Conservation (phyloP, 2,113 vertebrate genomes). For the Tympanuchus pallidicinctus region DNA sequence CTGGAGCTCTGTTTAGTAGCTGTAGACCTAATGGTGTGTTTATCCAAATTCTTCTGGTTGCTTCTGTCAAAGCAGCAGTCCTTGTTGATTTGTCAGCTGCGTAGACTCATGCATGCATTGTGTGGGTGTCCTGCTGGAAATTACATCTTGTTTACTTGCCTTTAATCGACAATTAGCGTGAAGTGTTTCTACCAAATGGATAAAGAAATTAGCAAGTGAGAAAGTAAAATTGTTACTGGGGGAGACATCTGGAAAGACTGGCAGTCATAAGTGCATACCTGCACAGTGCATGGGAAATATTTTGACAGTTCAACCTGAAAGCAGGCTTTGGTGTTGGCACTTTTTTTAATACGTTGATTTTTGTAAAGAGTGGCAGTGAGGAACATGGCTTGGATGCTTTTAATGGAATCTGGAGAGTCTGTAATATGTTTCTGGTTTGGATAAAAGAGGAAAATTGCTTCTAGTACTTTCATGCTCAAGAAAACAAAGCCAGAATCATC, state of each 20-base stretch:
- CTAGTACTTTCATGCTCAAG: neutral
- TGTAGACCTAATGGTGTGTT: fast-evolving
- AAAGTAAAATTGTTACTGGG: neutral
- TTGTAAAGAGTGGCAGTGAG: neutral
- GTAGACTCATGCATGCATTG: neutral
- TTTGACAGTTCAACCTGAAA: constrained; percentile 55
- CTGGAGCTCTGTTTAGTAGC: neutral
- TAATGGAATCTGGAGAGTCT: constrained; percentile 51
- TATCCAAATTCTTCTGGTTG: neutral
- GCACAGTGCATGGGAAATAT: neutral
- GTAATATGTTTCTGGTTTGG: constrained; percentile 26
- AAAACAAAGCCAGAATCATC: constrained; percentile 56
- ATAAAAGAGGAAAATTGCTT: constrained; percentile 64
- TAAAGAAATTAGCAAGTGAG: neutral
- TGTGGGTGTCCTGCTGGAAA: neutral
- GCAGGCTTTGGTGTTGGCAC: constrained; percentile 3
- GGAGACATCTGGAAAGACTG: constrained; percentile 26
- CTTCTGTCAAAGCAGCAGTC: neutral
- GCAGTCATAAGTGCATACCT: neutral
- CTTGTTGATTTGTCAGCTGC: neutral
- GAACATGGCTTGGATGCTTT: constrained; percentile 42
- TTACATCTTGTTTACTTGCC: neutral
- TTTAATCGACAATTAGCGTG: neutral
- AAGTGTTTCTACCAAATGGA: neutral
- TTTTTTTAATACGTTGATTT: neutral